Percentiles rank a stretch among this genome's conserved stretches.
Conservation (phyloP, 2,113 vertebrate genomes). For the Psophia crepitans region DNA sequence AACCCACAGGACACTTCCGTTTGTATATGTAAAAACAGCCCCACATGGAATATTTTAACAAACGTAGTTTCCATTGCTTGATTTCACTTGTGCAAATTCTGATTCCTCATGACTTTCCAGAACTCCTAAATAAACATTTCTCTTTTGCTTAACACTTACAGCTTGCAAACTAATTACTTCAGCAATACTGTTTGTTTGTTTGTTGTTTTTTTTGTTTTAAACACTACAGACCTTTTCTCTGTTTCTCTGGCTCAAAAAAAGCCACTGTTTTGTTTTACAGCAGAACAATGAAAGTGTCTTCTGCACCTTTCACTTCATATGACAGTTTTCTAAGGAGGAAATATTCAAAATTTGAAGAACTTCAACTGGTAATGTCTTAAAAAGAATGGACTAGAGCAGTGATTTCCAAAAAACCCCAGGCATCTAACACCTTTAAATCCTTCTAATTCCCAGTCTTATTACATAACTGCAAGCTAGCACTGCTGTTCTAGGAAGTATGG, state of each 20-base stretch:
- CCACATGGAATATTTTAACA: neutral
- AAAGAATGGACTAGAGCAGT: neutral
- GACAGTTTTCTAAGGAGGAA: neutral
- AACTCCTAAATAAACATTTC: neutral
- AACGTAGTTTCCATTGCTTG: neutral
- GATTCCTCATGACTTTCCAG: neutral
- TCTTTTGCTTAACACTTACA: accelerated
- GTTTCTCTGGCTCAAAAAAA: neutral
- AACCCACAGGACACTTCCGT: too few species aligned
- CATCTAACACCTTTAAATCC: neutral
- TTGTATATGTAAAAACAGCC: neutral
- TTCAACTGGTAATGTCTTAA: neutral
- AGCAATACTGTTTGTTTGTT: neutral
- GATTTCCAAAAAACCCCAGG: neutral
- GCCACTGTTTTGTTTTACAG: neutral
- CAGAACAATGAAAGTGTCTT: neutral
- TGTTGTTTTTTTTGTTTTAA: neutral
- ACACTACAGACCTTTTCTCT: neutral
- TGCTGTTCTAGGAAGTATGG: neutral
- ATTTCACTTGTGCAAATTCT: neutral
- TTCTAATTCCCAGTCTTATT: neutral
- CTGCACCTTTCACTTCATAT: neutral
- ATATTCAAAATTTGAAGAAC: neutral
- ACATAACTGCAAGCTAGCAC: neutral
- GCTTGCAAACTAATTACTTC: neutral